Base-by-base conservation (phyloP, 1,140 invertebrate genomes). In the Caerostris extrusa region DNA sequence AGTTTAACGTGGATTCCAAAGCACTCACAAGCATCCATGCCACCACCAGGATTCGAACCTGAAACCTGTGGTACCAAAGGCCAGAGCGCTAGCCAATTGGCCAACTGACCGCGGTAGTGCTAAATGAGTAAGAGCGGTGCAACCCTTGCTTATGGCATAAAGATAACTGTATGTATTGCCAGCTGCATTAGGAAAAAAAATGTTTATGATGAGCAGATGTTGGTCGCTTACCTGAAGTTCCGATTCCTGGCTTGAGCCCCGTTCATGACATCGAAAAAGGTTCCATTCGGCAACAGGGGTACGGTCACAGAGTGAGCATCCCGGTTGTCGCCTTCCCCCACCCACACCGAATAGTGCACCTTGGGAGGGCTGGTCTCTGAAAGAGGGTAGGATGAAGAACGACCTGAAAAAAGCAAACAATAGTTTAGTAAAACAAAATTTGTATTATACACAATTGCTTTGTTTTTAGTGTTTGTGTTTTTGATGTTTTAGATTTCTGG, bases 211-310 rank as follows among this genome's bases (percentile, higher is more conserved):
- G 61, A 64, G 1, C 1, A 64, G 17, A 1, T 64, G 17, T 3
- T 64, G 17, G 5, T 85, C 19, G 8, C 83, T 34, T 3, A 88
- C 86, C 60, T 88, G 60, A 88, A 88, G 60, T 57, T n/a, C 3
- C 0, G 60, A 12, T 88, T 88, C 86, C 60, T 6, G 19, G 14
- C 10, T 14, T 64, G 53, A 3, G 86, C 86, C 58, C 50, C 64
- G 8, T 64, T 55, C 86, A 88, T 88, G 86, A 88, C 19, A 10
- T 88, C 86, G 34, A 88, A 55, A n/a, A 88, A 3, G 10, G 58
- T 64, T n/a, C 14, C 60, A 19, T 64, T 64, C 3, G 58, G n/a
- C 4, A 17, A 5, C 58, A 64, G 3, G 5, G 86, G 10, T 5
- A 88, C 60, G 5, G 86, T 88, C 19, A 88, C 10, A 1, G 86